Percentiles rank a stretch among this genome's conserved stretches.
Evolutionary conservation across 2,113 vertebrate species (phyloP).

Genomic region (Falcunculus frontatus): DNA sequence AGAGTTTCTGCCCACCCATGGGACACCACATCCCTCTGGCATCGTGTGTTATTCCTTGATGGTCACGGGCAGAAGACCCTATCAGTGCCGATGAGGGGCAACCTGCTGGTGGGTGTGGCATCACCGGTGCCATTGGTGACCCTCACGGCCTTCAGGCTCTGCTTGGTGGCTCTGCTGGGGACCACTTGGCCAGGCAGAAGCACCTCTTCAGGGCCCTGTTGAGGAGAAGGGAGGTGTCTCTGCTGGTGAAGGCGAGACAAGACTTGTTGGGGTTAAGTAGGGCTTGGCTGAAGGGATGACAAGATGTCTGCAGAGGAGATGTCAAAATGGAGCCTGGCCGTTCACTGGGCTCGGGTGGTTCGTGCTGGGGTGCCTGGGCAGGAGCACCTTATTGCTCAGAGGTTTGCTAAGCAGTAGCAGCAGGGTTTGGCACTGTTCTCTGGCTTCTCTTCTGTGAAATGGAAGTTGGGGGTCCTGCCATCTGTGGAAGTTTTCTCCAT

Average conservation of each 20-base stretch:
- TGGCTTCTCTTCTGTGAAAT: background rate
- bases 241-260: background rate
- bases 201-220: background rate
- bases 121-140: background rate
- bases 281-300: conserved; percentile 14
- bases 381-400: background rate
- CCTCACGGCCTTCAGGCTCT: background rate
- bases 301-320: conserved; percentile 43
- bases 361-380: fast-evolving
- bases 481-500: background rate
- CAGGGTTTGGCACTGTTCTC: background rate
- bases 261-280: conserved; percentile 48
- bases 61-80: background rate
- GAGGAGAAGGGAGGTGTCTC: conserved; percentile 24
- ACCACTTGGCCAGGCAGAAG: background rate
- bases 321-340: conserved; percentile 25
- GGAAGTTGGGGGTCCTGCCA: background rate
- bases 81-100: background rate
- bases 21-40: background rate
- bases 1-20: background rate
- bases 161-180: background rate
- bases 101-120: background rate
- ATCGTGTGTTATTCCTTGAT: fast-evolving
- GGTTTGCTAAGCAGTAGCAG: background rate
- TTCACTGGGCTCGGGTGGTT: background rate